phyloP scores from a whole-genome alignment of 2,113 vertebrate genomes.

The Caretta caretta region DNA sequence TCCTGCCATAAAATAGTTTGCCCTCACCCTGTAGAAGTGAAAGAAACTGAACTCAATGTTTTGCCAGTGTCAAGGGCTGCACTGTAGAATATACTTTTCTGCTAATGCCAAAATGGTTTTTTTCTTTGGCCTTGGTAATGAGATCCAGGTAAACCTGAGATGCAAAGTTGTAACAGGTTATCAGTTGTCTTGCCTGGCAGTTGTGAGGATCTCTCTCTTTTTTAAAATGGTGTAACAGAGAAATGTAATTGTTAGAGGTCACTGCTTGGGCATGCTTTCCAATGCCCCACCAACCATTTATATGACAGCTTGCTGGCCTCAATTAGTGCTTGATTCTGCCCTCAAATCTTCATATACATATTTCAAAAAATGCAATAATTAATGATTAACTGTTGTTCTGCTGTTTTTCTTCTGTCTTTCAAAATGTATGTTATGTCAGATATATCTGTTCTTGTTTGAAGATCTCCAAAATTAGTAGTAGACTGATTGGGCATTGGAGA shows the following conservation, averaged over 20 bases:
- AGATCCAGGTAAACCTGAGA: not conserved
- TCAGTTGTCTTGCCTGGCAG: not conserved
- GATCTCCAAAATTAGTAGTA: not conserved
- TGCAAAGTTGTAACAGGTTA: not conserved
- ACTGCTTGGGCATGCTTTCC: not conserved
- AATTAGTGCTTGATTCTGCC: not conserved
- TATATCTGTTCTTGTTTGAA: not conserved
- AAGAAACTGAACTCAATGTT: not conserved
- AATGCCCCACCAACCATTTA: rapidly evolving
- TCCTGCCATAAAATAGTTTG: not conserved
- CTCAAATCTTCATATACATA: not conserved
- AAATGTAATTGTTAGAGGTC: not conserved
- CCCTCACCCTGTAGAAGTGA: not conserved
- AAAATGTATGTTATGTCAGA: not conserved
- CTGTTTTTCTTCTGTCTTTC: not conserved
- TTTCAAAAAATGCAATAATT: not conserved
- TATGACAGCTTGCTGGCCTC: rapidly evolving
- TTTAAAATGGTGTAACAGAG: not conserved
- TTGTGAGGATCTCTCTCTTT: not conserved
- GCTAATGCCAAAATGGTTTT: not conserved
- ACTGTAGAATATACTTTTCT: conserved; percentile 20
- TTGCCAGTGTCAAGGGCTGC: not conserved
- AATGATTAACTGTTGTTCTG: not conserved
- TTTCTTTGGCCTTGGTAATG: not conserved
- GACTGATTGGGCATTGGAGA: not conserved